Base-by-base conservation (phyloP, 2,113 vertebrate genomes). In the Misgurnus anguillicaudatus region DNA sequence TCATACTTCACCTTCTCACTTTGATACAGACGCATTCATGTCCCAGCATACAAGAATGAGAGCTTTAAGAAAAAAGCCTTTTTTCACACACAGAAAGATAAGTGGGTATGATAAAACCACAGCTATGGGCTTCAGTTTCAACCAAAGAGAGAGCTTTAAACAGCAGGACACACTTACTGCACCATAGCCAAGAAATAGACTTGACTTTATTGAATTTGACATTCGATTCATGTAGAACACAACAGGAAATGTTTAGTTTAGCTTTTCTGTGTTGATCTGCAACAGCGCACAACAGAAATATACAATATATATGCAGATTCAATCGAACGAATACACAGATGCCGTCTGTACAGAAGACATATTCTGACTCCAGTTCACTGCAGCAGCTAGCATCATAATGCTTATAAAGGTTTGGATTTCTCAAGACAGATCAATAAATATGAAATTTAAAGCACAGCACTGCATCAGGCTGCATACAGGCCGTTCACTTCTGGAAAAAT, bases 81-180 rank as follows among this genome's bases (percentile, higher is more conserved):
- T 10, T 38, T 38, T 75, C 58, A 13, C 21, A 47, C 39, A 62
- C 41, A 53, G 17, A 76, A 48, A 53, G 61, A 76, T 76, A 47
- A 76, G 74, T 64, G 74, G 60, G 45, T 21, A 64, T 39, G 73
- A 75, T 64, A 75, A 75, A 75, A 64, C 60, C 74, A 64, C 74
- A 76, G 74, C 31, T 36, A 65, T n/a, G 31, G 61, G 36, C 60
- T 76, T 76, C 11, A 39, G 42, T 76, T 64, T 64, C 73, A 64
- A 51, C 19, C 58, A 1, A 61, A 76, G 17, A 76, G 60, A 64
- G 61, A 51, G n/a, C 24, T 45, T 64, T 51, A 31, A 63, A 73
- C 1, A 9, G 8, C 14, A 31, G 21, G 11, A 61, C 39, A 57
- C 17, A 16, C 61, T 38, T n/a, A 38, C 9, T 14, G 24, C 38